Base-by-base conservation (phyloP, 1,140 invertebrate genomes). In the Homalodisca vitripennis region DNA sequence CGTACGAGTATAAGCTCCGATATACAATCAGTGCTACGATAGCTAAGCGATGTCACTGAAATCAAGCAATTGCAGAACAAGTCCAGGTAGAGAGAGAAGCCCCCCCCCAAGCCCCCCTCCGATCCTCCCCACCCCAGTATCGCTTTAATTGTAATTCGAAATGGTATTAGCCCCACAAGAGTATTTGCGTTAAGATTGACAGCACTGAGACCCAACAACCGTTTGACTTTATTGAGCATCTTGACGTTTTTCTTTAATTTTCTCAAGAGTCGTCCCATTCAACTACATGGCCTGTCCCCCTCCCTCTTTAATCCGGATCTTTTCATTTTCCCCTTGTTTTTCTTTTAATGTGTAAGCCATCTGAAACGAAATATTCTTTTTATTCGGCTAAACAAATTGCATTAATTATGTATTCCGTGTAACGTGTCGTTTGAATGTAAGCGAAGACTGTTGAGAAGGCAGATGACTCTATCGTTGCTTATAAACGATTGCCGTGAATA, bases 81-180 rank as follows among this genome's bases (percentile, higher is more conserved):
- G 55, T 60, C 29, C 55, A 60, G 55, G 55, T 60, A 30, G 13
- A 53, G 48, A 13, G 12, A 3, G 6, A 1, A 29, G 24, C 13
- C 32, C 32, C 63, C 27, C 41, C 34, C 32, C 32, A 32, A 22
- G 20, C 27, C 51, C 32, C 51, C 55, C 34, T 20, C 34, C 26
- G 27, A 20, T 24, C 29, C 13, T 46, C 46, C 17, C 67, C 22
- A 29, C 26, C 32, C 57, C 26, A 26, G 13, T 57, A 26, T 63
- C 68, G 12, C 34, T 70, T 65, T 70, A 70, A 70, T 70, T 70
- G 68, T 70, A 70, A 65, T 64, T 64, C 60, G 60, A 70, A 70
- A 65, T 70, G 62, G 65, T 70, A 70, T 70, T 65, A 64, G 60
- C 63, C 68, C 68, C 68, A 64, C 63, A 70, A 70, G 68, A 70